These are phyloP conservation scores for Drosophila atripex DNA, from an alignment of 2,888 invertebrate genomes.

Conservation along the genomic window DNA sequence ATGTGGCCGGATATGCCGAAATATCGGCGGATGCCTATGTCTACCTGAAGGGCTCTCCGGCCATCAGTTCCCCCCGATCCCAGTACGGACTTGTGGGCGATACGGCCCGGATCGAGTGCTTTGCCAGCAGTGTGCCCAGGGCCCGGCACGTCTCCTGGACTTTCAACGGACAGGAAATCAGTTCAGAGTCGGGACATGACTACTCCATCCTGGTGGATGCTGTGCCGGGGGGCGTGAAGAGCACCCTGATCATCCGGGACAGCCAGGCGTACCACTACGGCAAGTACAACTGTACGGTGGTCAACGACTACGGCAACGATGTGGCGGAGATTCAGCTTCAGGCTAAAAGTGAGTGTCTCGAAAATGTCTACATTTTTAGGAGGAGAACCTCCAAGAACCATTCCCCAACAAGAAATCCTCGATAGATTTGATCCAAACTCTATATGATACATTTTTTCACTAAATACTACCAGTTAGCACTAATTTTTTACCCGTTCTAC, in stretches of 20 bases:
- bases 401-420: constrained; percentile 56
- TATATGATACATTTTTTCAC: no score
- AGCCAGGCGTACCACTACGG: constrained; percentile 95
- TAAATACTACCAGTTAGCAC: neutral
- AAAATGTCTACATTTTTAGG: no score
- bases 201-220: constrained; percentile 90
- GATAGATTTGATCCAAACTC: no score
- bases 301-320: constrained; percentile 95
- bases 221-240: constrained; percentile 91
- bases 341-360: constrained; percentile 91
- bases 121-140: constrained; percentile 94
- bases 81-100: constrained; percentile 94
- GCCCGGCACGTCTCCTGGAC: constrained; percentile 95
- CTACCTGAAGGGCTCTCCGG: constrained; percentile 92
- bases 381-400: no score
- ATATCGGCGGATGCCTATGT: constrained; percentile 92
- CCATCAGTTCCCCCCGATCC: constrained; percentile 90
- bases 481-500: no score
- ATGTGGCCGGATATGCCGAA: constrained; percentile 93
- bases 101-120: constrained; percentile 93
- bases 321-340: constrained; percentile 92
- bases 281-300: constrained; percentile 96
- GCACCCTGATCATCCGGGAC: constrained; percentile 94
- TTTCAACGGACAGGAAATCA: constrained; percentile 92
- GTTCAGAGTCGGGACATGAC: constrained; percentile 88